Base-by-base conservation (phyloP, 2,113 vertebrate genomes). In the Xerus inauris region DNA sequence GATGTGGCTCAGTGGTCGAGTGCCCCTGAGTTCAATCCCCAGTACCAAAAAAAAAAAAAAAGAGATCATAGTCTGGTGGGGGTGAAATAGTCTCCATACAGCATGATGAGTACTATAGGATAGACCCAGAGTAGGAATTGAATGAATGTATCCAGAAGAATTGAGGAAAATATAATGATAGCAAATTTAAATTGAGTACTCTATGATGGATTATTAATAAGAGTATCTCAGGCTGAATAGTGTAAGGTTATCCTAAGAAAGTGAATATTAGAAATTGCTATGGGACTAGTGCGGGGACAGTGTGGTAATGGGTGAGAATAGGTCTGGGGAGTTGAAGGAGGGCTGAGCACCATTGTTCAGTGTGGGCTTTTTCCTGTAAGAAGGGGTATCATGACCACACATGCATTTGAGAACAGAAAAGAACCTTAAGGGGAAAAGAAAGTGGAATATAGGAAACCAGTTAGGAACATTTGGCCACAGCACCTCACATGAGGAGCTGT, bases 181-280 rank as follows among this genome's bases (percentile, higher is more conserved):
- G 79, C 38, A 76, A 24, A 87, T 95, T 59, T 76, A 87, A 97
- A 79, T 49, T 65, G 65, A 51, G 20, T 83, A 94, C n/a, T 9
- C 7, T 84, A 82, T 89, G 38, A 89, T 75, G 91, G 69, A 82
- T 67, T 32, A 82, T 67, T 32, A 14, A 30, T 89, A 64, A 45
- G 9, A 72, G 22, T 77, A 88, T 80, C 32, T 72, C 35, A 69
- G 59, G 47, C 67, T 93, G 65, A 91, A 83, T 90, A 64, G 12
- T n/a, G 38, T 54, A 79, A 88, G 54, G 49, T 0, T 57, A 72
- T 88, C 30, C 12, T 19, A 76, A 79, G 71, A 38, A 42, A 65
- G 75, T 65, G 30, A 81, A 38, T 30, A 40, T 87, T 32, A 5
- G 54, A 76, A 17, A 20, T 45, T 47, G 30, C 12, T 5, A 0